Base-by-base conservation (phyloP, 2,797 vertebrate genomes). In the Synaphobranchus kaupii region DNA sequence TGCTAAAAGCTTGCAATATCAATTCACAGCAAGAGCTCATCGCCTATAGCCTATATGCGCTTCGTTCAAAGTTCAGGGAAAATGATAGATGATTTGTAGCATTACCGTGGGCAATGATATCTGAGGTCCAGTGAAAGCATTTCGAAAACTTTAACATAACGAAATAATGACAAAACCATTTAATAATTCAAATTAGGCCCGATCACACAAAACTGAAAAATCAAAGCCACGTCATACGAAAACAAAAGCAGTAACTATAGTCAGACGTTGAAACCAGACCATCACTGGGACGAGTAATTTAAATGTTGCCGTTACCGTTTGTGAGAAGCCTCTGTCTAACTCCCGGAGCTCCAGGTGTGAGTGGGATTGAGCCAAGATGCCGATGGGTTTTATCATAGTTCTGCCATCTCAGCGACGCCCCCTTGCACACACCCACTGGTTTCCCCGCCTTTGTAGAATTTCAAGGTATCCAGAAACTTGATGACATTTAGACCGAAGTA, bases 271-370 rank as follows among this genome's bases (percentile, higher is more conserved):
- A 34, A 78, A 44, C 8, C 17, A 20, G 15, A 44, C 4, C 3
- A 39, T 47, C 34, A 78, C 5, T 78, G 17, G 39, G 73, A 47
- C 17, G 17, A 44, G 39, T 78, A 20, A 78, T 50, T 50, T 9
- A 48, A 48, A n/a, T 50, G 2, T 31, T 48, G 17, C 39, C 13
- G 39, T 96, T 96, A 96, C 96, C 96, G 94, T 95, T 91, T 93
- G 95, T 93, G 94, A 94, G 93, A 90, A 0, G 88, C 89, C 85
- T 94, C 93, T 88, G 93, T 81, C 34, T 3, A 15, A 8, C 73
- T 90, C 91, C 91, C 91, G 93, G 91, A 50, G 22, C 20, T 44
- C 25, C 47, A 50, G 89, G 90, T 95, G 94, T 93, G 95, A 96
- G 96, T 96, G 92, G 85, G 90, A 87, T 88, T 48, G 90, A 89